Conservation (phyloP, 2,113 vertebrate species). For the Motacilla alba region DNA sequence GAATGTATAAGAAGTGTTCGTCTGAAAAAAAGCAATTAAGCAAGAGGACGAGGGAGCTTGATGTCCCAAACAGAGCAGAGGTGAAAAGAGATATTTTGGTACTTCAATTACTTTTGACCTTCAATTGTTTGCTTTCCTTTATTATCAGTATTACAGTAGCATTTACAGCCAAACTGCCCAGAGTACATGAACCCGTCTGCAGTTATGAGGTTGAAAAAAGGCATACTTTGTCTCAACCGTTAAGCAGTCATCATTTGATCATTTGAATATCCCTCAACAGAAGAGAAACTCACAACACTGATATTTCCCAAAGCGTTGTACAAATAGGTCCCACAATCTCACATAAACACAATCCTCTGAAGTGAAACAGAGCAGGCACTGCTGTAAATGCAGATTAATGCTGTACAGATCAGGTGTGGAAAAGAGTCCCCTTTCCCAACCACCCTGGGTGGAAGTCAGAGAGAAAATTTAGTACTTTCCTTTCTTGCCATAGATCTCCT, state of each 20-base stretch:
- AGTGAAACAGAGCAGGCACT: not conserved
- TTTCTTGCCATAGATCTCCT: not conserved
- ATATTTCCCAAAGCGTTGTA: not conserved
- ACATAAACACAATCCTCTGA: not conserved
- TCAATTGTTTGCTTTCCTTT: not conserved
- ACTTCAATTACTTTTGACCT: not conserved
- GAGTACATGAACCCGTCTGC: not conserved
- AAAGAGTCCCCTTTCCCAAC: not conserved
- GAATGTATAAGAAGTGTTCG: not conserved
- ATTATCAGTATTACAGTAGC: not conserved
- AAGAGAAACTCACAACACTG: rapidly evolving
- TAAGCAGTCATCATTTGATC: not conserved
- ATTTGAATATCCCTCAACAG: not conserved
- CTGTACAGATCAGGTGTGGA: not conserved
- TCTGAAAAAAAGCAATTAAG: not conserved
- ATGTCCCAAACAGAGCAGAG: not conserved
- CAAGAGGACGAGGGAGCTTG: rapidly evolving
- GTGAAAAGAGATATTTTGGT: not conserved
- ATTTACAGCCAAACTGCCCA: not conserved
- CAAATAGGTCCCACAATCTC: not conserved
- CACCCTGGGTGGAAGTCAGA: not conserved
- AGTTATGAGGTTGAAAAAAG: not conserved
- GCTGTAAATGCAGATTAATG: not conserved
- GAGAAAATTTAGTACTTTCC: not conserved
- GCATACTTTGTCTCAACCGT: not conserved